A percentile compares a stretch with the other conserved stretches of the same genome.
Evolutionary conservation across 1,140 invertebrate species (phyloP).

Genomic region (Diachasmimorpha longicaudata): DNA sequence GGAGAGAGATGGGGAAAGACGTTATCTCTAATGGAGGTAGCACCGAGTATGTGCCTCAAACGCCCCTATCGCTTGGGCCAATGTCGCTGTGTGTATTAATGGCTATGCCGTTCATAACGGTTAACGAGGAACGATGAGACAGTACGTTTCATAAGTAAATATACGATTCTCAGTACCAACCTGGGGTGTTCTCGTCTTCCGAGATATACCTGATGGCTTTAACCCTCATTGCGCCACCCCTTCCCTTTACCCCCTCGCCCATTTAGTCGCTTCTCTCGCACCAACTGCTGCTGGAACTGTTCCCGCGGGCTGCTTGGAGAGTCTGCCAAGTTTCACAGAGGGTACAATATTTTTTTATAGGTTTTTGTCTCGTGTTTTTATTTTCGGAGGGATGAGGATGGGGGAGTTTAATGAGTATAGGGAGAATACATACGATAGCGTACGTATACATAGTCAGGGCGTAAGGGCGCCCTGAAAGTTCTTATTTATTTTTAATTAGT

Average conservation of each 20-base stretch:
- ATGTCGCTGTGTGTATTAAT: constrained; percentile 2
- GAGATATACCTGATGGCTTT: constrained; percentile 6
- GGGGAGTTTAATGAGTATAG: neutral
- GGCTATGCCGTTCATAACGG: constrained; percentile 4
- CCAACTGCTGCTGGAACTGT: neutral
- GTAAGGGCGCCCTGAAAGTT: neutral
- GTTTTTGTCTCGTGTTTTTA: neutral
- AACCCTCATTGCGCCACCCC: neutral
- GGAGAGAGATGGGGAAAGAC: neutral
- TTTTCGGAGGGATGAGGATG: neutral
- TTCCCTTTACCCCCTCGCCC: neutral
- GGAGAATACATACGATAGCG: neutral
- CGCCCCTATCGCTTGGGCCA: neutral
- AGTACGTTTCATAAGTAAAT: constrained; percentile 9
- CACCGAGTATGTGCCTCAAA: neutral
- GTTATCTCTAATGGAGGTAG: neutral
- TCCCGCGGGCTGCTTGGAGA: constrained; percentile 5
- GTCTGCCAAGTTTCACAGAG: constrained; percentile 6
- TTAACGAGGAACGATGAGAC: constrained; percentile 4
- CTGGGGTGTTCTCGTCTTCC: neutral
- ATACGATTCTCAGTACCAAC: neutral
- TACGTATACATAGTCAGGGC: no score
- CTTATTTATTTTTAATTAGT: neutral
- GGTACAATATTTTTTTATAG: neutral
- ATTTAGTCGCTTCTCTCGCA: neutral